Evolutionary conservation across 2,797 vertebrate genomes (phyloP).

Genomic region (Neoniphon sammara): DNA sequence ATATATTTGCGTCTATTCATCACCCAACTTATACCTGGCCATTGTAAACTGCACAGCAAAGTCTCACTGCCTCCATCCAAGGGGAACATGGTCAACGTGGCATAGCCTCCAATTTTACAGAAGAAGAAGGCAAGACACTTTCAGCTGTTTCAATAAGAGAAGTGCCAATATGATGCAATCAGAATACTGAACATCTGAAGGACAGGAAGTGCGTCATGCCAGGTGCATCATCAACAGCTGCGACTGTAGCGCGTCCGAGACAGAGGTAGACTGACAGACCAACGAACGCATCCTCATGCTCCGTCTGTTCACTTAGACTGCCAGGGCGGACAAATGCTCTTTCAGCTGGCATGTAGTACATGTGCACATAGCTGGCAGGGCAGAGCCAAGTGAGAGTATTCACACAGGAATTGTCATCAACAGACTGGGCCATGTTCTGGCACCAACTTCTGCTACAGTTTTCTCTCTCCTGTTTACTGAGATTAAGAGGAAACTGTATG

Average conservation of each 20-base stretch:
- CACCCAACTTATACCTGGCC: conserved; percentile 14
- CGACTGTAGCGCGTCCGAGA: conserved; percentile 34
- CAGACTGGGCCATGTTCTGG: conserved; percentile 66
- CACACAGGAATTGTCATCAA: conserved; percentile 74
- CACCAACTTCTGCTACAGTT: conserved; percentile 54
- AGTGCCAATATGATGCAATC: background rate
- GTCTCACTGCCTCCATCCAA: background rate
- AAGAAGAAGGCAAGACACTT: conserved; percentile 15
- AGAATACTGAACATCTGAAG: conserved; percentile 14
- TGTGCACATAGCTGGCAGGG: conserved; percentile 68
- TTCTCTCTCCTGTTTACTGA: conserved; percentile 62
- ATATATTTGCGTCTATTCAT: conserved; percentile 1
- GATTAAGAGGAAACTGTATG: conserved; percentile 63
- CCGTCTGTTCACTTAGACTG: conserved; percentile 67
- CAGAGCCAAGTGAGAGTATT: conserved; percentile 40
- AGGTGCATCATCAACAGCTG: conserved; percentile 39
- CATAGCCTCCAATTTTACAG: conserved; percentile 24
- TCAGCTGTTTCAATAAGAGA: conserved; percentile 17
- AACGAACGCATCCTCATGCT: conserved; percentile 56
- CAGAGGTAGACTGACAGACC: conserved; percentile 54
- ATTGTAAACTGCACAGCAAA: conserved; percentile 29
- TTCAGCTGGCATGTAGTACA: conserved; percentile 66
- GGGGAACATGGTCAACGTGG: conserved; percentile 18
- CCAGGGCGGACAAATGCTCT: conserved; percentile 72
- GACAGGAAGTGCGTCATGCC: conserved; percentile 21